Evolutionary conservation across 2,113 vertebrate genomes (phyloP), one percentile per base, ranked within the genome.

Genomic region (Brachypodius melanocephalos): DNA sequence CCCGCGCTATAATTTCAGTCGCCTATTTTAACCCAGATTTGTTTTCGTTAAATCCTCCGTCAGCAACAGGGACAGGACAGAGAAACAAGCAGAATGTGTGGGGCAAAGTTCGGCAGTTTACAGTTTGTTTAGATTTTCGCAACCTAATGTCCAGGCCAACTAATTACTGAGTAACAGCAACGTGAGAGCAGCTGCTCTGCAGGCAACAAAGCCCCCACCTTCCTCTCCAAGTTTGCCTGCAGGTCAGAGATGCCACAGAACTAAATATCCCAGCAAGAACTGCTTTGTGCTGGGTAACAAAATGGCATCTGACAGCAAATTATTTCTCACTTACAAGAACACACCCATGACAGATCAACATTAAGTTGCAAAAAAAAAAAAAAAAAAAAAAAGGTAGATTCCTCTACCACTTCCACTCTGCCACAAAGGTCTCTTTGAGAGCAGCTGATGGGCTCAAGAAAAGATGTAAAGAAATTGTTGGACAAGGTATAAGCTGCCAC

Each of bases 91-190:
- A 36, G 51, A 38, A n/a, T 5, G 75, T 5, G 28, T 2, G 17
- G 88, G 88, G 67, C 90, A 91, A 86, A 89, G 95, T 93, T 91
- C 81, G 62, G 54, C 63, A 51, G 36, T 68, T 88, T 43, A 79
- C 38, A 67, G 88, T 93, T 78, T 59, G 91, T 86, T 88, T 57
- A 72, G 59, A n/a, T 91, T 96, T 95, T 86, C 52, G 49, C 89
- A 96, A 93, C 75, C 52, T 63, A 5, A 78, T 4, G 73, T 68
- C 88, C 91, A 94, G 69, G 79, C 59, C 94, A 93, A 58, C n/a
- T n/a, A 57, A 92, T 88, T 78, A 71, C 85, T 94, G 93, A 73
- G 91, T 72, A 95, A 91, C 29, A 59, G 67, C 22, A 32, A 68
- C 0, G 8, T 9, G 79, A 95, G 19, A 88, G 89, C 75, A 85